Base-by-base conservation (phyloP, 53 echinoderm and acorn worm species). In the Patiria pectinifera region DNA sequence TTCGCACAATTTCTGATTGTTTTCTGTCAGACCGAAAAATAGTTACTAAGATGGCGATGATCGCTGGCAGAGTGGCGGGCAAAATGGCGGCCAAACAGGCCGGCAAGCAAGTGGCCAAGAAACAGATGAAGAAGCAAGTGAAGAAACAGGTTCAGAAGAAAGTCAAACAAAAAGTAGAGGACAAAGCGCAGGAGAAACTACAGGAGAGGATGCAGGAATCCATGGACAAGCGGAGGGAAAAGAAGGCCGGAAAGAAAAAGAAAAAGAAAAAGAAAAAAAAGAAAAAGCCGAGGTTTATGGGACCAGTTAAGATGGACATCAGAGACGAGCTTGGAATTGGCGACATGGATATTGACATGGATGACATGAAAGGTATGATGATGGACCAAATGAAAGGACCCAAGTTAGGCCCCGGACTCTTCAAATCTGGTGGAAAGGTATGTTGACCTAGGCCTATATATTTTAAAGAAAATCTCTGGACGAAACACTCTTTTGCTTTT, bases 91-190 rank as follows among this genome's bases (percentile, higher is more conserved):
- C 80, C 19, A 83, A 83, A 59, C 61, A 89, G 83, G 83, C 83
- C n/a, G 93, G 87, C 72, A 82, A 93, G 86, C 48, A 89, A 59
- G 60, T 93, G 14, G 92, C 86, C 86, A 82, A 93, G 71, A 48
- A 93, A 61, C 80, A 93, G 76, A 25, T 87, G 18, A 71, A 93
- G 77, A 93, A 90, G 48, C 83, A 82, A 53, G 16, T 70, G 74
- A 49, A 93, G 83, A 62, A 93, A 47, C 62, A 83, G 60, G 11
- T 72, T 11, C 6, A 89, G 25, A 44, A 93, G 1, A 25, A 93
- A n/a, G 71, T 84, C n/a, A 87, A 95, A 63, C 79, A 95, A 11
- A 94, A 96, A n/a, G 93, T 85, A 7, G 84, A 95, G 58, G 90
- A 96, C 19, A 91, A 94, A 78, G 90, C 91, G 48, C 82, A 91